phyloP scores from a whole-genome alignment of 2,888 invertebrate species.

The Drosophila affinis region DNA sequence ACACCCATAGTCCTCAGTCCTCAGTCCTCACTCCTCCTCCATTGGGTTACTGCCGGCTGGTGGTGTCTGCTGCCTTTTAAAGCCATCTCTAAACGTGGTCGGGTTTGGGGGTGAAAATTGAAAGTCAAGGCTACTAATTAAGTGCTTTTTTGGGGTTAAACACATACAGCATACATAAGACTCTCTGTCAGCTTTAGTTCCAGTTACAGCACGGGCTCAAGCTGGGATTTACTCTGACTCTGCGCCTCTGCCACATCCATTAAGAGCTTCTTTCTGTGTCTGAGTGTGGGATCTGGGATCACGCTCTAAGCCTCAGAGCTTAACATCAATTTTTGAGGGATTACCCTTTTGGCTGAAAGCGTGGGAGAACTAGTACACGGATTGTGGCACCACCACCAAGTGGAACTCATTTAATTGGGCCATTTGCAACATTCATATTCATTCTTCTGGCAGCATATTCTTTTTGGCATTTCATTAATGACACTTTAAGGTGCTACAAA shows the following conservation, averaged over 20 bases:
- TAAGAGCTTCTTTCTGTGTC: constrained; percentile 39
- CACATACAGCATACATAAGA: constrained; percentile 42
- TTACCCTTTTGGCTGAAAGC: constrained; percentile 46
- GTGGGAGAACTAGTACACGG: constrained; percentile 31
- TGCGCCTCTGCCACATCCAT: constrained; percentile 51
- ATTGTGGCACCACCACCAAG: constrained; percentile 9
- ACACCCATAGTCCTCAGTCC: not conserved
- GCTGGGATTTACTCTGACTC: constrained; percentile 25
- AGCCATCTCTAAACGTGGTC: constrained; percentile 30
- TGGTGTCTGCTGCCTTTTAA: constrained; percentile 34
- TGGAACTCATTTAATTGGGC: constrained; percentile 24
- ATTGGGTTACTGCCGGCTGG: not conserved
- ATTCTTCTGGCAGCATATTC: constrained; percentile 15
- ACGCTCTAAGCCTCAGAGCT: constrained; percentile 62
- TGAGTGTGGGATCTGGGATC: constrained; percentile 47
- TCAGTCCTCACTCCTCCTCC: constrained; percentile 4
- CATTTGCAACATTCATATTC: constrained; percentile 40
- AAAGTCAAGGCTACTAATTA: constrained; percentile 78
- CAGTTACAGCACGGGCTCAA: constrained; percentile 26
- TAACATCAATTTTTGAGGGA: constrained; percentile 76
- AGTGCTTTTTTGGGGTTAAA: constrained; percentile 58
- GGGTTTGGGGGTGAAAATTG: constrained; percentile 53
- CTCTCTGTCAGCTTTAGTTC: constrained; percentile 16
- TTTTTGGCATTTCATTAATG: constrained; percentile 49
- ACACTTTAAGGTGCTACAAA: constrained; percentile 44